Conservation (phyloP, 2,113 vertebrate species). For the Nycticorax nycticorax region DNA sequence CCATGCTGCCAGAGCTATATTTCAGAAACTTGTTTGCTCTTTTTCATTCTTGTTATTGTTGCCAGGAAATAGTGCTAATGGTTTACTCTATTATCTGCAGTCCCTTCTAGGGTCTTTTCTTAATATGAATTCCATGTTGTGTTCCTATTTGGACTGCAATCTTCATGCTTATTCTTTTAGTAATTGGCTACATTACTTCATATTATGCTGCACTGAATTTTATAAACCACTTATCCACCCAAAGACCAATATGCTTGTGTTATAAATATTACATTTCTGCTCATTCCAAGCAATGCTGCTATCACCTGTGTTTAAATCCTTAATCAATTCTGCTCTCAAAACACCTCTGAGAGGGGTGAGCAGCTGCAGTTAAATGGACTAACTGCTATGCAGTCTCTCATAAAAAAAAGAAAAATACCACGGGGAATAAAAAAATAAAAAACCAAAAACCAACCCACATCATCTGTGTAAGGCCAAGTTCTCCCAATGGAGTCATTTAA, state of each 20-base stretch:
- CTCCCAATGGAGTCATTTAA: not conserved
- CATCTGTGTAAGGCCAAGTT: not conserved
- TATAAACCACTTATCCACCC: conserved; percentile 41
- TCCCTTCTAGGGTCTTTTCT: conserved; percentile 2
- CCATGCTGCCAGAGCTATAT: not conserved
- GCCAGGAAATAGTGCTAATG: conserved; percentile 37
- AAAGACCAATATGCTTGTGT: conserved; percentile 49
- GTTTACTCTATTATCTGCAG: conserved; percentile 12
- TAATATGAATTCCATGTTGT: conserved; percentile 17
- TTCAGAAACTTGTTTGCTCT: conserved; percentile 24
- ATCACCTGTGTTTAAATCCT: conserved; percentile 53
- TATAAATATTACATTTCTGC: conserved; percentile 57
- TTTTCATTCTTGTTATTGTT: conserved; percentile 4
- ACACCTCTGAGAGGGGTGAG: not conserved
- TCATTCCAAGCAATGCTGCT: conserved; percentile 22
- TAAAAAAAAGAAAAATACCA: not conserved
- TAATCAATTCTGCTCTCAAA: conserved; percentile 16
- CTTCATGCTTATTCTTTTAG: conserved; percentile 38
- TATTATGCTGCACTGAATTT: conserved; percentile 55
- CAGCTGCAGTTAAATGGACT: conserved; percentile 40
- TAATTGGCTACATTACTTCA: conserved; percentile 39
- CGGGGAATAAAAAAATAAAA: not conserved
- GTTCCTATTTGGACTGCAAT: conserved; percentile 20
- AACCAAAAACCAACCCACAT: not conserved
- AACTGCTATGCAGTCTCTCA: not conserved